Conservation (phyloP, 2,888 invertebrate species). For the Sicus ferrugineus region DNA sequence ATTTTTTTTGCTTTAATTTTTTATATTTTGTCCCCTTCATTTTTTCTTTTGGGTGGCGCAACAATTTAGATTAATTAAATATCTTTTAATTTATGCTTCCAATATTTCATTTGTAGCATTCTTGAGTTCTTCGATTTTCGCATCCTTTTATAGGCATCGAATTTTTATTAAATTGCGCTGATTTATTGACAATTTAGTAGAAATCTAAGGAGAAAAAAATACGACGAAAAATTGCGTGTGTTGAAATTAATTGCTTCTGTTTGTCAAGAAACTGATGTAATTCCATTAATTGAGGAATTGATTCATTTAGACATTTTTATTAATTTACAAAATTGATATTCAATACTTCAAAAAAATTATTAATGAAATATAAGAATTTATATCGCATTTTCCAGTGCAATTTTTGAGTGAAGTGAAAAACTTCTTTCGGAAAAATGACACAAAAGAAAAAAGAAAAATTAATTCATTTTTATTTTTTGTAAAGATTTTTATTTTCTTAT, state of each 20-base stretch:
- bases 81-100: constrained; percentile 15
- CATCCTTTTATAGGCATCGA: not conserved
- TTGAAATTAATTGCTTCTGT: constrained; percentile 9
- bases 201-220: not conserved
- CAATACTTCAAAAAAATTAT: too few species aligned
- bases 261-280: not conserved
- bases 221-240: not conserved
- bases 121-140: not conserved
- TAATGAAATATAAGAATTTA: too few species aligned
- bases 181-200: constrained; percentile 5
- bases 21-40: not conserved
- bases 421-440: too few species aligned
- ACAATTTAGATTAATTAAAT: constrained; percentile 9
- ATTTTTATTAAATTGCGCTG: not conserved
- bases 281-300: not conserved
- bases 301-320: too few species aligned
- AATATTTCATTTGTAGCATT: constrained; percentile 15
- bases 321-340: too few species aligned
- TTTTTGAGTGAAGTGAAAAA: too few species aligned
- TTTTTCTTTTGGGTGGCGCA: not conserved
- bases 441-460: too few species aligned
- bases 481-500: too few species aligned
- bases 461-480: too few species aligned
- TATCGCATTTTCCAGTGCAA: too few species aligned
- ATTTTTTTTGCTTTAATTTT: not conserved